Base-by-base conservation (phyloP, 2,888 invertebrate species). In the Hirtodrosophila cameraria region DNA sequence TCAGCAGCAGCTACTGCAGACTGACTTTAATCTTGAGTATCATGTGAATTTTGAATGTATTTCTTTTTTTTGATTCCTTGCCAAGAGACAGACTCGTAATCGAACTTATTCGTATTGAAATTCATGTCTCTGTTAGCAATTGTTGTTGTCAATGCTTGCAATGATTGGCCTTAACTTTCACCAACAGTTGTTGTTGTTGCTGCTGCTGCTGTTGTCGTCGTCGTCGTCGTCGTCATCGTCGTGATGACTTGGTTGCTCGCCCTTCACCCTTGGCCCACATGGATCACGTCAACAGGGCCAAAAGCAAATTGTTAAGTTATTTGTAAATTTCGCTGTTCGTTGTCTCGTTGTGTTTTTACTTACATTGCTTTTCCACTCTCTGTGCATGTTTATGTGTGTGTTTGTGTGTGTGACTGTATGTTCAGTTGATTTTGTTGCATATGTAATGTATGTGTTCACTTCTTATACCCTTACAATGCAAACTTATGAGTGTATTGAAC, bases 241-340 rank as follows among this genome's bases (percentile, higher is more conserved):
- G 82, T 84, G 79, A 78, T 85, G 85, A 79, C 69, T 78, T 72
- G 63, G 58, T 54, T 25, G 55, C 53, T 69, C 66, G 50, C 68
- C 69, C 64, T 66, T 62, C 70, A 75, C 65, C 60, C 71, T 75
- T 70, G 49, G 64, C 71, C 55, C 35, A 53, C 41, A 50, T 48
- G 46, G 49, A 35, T 20, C 46, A 58, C 50, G 49, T 74, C 59
- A 69, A 64, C 67, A 68, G 61, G 60, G 82, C 81, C 67, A 78
- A 77, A 73, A 82, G 82, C 82, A 86, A 82, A 82, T 86, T 82
- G 85, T 82, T 86, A 86, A 82, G 70, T 86, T 82, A 82, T 86
- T 82, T 82, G 86, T 82, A 78, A 81, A 77, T 66, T 71, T 78
- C 64, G 64, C 45, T 77, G 82, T 79, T 62, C 72, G 49, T 39